Evolutionary conservation across 2,113 vertebrate species (phyloP), one percentile per base, ranked within the genome.

Genomic region (Rhinichthys klamathensis): DNA sequence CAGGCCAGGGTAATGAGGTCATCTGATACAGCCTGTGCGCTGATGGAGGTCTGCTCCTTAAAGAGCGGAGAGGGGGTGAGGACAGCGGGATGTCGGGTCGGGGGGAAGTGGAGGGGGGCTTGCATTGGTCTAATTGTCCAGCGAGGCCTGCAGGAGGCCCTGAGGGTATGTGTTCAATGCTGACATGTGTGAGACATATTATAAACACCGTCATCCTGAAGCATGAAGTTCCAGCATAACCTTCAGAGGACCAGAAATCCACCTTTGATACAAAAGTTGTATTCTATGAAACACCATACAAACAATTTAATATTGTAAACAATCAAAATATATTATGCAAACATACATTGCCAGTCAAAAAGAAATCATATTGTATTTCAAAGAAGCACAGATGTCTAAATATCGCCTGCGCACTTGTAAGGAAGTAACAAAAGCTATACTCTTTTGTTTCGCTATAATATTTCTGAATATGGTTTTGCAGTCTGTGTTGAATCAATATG

Each of bases 1-100:
- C 60, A 78, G 80, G 75, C 87, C 35, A 54, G 54, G 65, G 51
- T 83, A 85, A 88, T 85, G 84, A 83, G 84, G 87, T 88, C 84
- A 88, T 83, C 83, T 88, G 87, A 88, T 85, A 88, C 35, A 61
- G 63, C 23, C 83, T 15, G 18, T 18, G 23, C 63, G 80, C 80
- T 82, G 87, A 88, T 74, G 67, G 87, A 85, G 41, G 41, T 74
- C 81, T 78, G 44, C 74, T 46, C 83, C 84, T 85, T 65, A 79
- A 38, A 41, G 72, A 85, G 51, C 11, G 4, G 63, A 51, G 51
- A 69, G 69, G 46, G 74, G 70, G 76, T 32, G 18, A 15, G 23
- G 78, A 61, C 74, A 56, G 51, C 32, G 76, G 51, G 41, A 70
- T 46, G 46, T 51, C 25, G 32, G 54, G 41, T 49, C 0, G 1